Conservation (phyloP, 2,113 vertebrate genomes). For the Suricata suricatta region DNA sequence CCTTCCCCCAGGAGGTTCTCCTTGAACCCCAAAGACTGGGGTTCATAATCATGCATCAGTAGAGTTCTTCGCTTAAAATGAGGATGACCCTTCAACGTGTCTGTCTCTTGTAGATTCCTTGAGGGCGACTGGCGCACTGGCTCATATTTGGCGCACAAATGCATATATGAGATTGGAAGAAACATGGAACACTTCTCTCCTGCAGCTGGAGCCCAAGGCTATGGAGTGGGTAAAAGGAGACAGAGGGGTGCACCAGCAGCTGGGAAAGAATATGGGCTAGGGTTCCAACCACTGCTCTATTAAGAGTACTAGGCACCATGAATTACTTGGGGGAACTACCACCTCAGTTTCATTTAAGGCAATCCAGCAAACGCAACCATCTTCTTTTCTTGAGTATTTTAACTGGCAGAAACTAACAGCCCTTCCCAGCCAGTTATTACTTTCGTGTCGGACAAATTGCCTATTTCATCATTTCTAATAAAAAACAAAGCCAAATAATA, state of each 20-base stretch:
- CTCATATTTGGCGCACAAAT: background rate
- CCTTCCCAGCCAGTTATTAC: background rate
- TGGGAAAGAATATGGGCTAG: background rate
- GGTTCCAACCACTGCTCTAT: background rate
- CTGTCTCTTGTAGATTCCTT: background rate
- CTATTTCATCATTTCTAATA: slow-evolving; percentile 25
- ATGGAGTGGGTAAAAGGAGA: background rate
- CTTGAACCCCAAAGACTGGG: background rate
- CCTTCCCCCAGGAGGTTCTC: slow-evolving; percentile 11
- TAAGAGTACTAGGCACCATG: background rate
- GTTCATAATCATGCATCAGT: background rate
- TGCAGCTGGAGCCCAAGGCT: background rate
- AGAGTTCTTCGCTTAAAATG: background rate
- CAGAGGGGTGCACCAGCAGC: background rate
- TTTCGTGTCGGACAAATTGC: background rate
- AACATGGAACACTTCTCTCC: background rate
- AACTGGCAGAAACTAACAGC: background rate
- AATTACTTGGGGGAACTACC: background rate
- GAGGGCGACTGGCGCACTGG: background rate
- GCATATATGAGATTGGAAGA: background rate
- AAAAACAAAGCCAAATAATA: background rate
- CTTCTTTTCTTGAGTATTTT: background rate
- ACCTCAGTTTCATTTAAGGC: background rate
- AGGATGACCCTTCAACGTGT: background rate
- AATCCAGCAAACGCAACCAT: background rate